Percentiles rank a stretch among this genome's conserved stretches.
Evolutionary conservation across 2,888 invertebrate species (phyloP).

Genomic region (Cancer borealis): DNA sequence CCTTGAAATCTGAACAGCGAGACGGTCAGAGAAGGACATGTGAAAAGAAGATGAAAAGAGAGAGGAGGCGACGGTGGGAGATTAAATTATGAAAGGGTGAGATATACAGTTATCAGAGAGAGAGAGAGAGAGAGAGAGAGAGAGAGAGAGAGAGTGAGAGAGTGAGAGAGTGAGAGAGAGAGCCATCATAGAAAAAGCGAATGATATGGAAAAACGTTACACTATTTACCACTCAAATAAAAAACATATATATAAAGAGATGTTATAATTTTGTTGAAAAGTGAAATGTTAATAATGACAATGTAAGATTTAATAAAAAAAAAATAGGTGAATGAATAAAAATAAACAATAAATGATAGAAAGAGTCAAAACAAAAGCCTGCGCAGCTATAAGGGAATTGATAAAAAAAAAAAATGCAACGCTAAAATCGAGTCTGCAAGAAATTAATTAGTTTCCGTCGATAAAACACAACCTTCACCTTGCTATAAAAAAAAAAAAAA

Average conservation of each 20-base stretch:
- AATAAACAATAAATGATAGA: too few species aligned
- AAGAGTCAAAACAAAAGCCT: too few species aligned
- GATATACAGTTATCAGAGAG: background rate
- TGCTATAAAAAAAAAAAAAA: too few species aligned
- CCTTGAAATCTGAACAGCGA: background rate
- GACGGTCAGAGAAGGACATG: background rate
- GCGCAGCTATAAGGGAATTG: too few species aligned
- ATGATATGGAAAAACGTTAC: background rate
- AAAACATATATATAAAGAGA: background rate
- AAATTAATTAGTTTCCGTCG: too few species aligned
- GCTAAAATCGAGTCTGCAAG: too few species aligned
- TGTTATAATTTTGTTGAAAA: too few species aligned
- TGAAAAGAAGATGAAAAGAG: background rate
- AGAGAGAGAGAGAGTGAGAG: background rate
- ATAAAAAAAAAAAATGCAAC: too few species aligned
- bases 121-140: too few species aligned
- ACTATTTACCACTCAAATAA: background rate
- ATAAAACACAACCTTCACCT: too few species aligned
- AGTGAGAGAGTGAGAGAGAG: constrained; percentile 1
- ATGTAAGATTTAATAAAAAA: background rate
- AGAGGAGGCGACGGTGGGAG: background rate
- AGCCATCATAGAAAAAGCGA: background rate
- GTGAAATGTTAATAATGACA: background rate
- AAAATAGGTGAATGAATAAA: too few species aligned
- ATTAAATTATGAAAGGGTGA: background rate